Conservation (phyloP, 2,113 vertebrate genomes). For the Megaceryle maxima region DNA sequence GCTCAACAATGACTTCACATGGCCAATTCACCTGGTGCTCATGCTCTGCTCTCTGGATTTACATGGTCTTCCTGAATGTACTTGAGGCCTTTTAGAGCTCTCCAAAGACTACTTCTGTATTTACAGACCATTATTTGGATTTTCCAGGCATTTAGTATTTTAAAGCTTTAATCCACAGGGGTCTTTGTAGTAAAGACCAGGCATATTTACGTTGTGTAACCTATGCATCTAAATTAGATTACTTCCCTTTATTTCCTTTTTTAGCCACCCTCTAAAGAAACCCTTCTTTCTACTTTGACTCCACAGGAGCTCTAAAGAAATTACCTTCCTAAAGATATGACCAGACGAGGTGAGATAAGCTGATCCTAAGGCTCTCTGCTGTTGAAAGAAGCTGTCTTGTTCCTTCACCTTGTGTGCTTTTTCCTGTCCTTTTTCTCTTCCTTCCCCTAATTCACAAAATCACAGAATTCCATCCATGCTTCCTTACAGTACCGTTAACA, state of each 20-base stretch:
- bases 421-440: not conserved
- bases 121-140: not conserved
- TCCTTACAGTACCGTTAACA: not conserved
- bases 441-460: not conserved
- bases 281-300: not conserved
- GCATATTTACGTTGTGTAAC: not conserved
- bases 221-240: not conserved
- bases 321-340: not conserved
- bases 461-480: not conserved
- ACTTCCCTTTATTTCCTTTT: not conserved
- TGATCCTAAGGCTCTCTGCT: not conserved
- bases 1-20: not conserved
- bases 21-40: not conserved
- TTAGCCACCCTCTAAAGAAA: not conserved
- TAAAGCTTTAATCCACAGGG: not conserved
- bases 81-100: not conserved
- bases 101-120: not conserved
- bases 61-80: not conserved
- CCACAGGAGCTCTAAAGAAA: not conserved
- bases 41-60: not conserved
- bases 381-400: not conserved
- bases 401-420: not conserved
- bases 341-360: not conserved
- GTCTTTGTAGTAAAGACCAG: not conserved
- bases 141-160: not conserved